phyloP scores from a whole-genome alignment of 1,140 invertebrate species.

The Varroa destructor region DNA sequence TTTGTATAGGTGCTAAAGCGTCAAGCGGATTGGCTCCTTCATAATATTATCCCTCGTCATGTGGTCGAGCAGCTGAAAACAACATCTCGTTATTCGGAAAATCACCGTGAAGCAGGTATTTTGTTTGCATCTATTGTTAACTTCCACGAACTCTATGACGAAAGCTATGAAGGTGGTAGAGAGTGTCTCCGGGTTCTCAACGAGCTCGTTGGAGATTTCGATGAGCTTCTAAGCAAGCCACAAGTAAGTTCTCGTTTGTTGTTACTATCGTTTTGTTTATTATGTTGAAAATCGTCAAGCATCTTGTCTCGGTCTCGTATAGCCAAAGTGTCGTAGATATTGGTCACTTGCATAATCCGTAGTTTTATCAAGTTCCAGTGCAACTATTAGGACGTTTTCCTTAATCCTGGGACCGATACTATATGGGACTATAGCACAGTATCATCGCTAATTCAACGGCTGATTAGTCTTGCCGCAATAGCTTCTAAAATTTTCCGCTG shows the following conservation, averaged over 20 bases:
- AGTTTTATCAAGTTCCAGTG: too few relatives aligned
- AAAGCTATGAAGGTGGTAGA: conserved; percentile 77
- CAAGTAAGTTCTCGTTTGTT: background rate
- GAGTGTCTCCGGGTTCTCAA: conserved; percentile 86
- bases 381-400: too few relatives aligned
- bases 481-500: too few relatives aligned
- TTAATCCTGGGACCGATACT: too few relatives aligned
- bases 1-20: conserved; percentile 62
- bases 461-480: too few relatives aligned
- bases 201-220: conserved; percentile 84
- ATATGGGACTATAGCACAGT: too few relatives aligned
- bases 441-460: too few relatives aligned
- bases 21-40: conserved; percentile 85
- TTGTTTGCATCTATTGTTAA: conserved; percentile 90
- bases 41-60: conserved; percentile 89
- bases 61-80: conserved; percentile 82
- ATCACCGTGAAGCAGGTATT: conserved; percentile 79
- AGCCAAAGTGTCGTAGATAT: too few relatives aligned
- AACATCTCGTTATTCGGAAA: conserved; percentile 86
- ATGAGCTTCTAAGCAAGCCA: conserved; percentile 43
- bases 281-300: too few relatives aligned
- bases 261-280: too few relatives aligned
- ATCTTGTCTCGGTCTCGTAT: too few relatives aligned
- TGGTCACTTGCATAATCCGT: too few relatives aligned
- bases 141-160: conserved; percentile 90